phyloP scores from a whole-genome alignment of 2,888 invertebrate species.

The Sisyra nigra region DNA sequence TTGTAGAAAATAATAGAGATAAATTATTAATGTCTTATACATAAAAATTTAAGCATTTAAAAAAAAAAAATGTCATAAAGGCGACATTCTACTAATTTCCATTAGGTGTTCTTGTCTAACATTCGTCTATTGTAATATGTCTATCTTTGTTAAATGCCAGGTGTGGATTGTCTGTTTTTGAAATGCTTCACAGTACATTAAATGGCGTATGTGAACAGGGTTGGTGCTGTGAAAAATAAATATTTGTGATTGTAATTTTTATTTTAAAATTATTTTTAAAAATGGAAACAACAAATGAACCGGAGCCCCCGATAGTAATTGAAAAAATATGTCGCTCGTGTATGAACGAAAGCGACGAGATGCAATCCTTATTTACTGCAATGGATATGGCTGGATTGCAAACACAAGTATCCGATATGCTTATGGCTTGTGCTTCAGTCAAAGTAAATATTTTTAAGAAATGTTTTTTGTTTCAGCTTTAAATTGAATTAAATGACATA shows the following conservation, averaged over 20 bases:
- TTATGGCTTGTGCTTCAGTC: constrained; percentile 26
- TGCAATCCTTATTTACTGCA: constrained; percentile 25
- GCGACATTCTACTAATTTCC: too few relatives aligned
- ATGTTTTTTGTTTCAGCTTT: neutral
- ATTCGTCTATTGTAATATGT: too few relatives aligned
- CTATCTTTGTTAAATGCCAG: constrained; percentile 1
- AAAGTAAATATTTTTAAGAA: constrained; percentile 17
- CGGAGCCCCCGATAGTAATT: constrained; percentile 12
- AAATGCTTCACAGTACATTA: neutral
- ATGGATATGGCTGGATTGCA: constrained; percentile 19
- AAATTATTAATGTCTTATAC: too few relatives aligned
- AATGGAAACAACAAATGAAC: neutral
- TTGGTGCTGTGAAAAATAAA: constrained; percentile 3
- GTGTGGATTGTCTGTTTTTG: constrained; percentile 3
- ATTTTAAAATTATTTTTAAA: neutral
- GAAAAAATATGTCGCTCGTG: constrained; percentile 28
- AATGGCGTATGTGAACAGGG: constrained; percentile 8
- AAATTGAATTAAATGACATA: neutral
- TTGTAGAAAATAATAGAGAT: too few relatives aligned
- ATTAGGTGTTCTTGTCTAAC: too few relatives aligned
- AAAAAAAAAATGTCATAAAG: too few relatives aligned
- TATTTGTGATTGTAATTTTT: neutral
- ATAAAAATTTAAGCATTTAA: too few relatives aligned
- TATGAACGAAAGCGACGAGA: constrained; percentile 23
- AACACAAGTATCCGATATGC: constrained; percentile 24